phyloP scores from a whole-genome alignment of 2,113 vertebrate genomes.

The Stictonetta naevosa region DNA sequence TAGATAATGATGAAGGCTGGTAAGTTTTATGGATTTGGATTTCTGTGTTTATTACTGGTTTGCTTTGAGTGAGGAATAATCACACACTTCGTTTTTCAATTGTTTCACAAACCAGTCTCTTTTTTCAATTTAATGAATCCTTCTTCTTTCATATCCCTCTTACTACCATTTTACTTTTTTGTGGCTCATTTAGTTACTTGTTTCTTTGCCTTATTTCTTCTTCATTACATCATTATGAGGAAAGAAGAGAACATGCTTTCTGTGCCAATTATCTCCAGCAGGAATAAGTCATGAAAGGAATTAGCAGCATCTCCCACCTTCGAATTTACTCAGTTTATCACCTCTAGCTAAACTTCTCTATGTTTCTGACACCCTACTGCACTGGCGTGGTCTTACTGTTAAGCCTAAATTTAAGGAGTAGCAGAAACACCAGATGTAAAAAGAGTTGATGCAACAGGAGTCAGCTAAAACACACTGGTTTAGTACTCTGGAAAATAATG shows the following conservation, averaged over 20 bases:
- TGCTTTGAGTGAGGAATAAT: neutral
- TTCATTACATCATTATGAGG: neutral
- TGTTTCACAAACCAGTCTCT: neutral
- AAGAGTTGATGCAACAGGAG: neutral
- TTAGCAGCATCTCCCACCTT: neutral
- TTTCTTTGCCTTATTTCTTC: neutral
- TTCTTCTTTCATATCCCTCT: neutral
- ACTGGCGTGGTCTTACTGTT: neutral
- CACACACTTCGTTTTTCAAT: neutral
- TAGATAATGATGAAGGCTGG: constrained; percentile 94
- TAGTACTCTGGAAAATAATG: neutral
- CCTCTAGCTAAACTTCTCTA: neutral
- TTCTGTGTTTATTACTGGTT: neutral
- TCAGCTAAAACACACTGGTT: neutral
- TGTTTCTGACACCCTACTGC: neutral
- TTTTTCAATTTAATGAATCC: neutral
- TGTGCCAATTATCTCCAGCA: neutral
- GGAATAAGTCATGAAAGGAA: neutral
- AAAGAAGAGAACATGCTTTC: neutral
- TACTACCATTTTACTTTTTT: neutral
- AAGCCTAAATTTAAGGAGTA: neutral
- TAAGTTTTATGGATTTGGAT: constrained; percentile 70
- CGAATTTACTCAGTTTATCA: neutral
- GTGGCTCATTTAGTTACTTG: neutral
- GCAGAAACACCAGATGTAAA: neutral